These are phyloP conservation scores for Stigmatopora nigra DNA, from an alignment of 2,113 vertebrate species.

Conservation along the genomic window DNA sequence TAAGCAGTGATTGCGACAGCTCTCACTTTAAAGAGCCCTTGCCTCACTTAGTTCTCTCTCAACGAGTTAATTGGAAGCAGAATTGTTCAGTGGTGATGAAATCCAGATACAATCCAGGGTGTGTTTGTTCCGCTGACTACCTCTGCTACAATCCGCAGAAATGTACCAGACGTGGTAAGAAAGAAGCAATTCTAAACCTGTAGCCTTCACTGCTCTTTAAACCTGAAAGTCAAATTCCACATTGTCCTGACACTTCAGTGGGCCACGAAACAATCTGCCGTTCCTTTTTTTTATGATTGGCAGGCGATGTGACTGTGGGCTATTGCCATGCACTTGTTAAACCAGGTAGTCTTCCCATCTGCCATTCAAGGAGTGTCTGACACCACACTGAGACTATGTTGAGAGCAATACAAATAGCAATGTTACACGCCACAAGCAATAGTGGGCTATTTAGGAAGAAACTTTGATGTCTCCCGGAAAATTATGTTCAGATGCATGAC, in stretches of 20 bases:
- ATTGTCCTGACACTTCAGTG: slow-evolving; percentile 41
- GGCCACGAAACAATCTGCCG: slow-evolving; percentile 29
- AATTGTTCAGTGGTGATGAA: slow-evolving; percentile 61
- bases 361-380: slow-evolving; percentile 50
- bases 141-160: slow-evolving; percentile 41
- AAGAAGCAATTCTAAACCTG: slow-evolving; percentile 34
- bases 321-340: slow-evolving; percentile 63
- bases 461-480: slow-evolving; percentile 22
- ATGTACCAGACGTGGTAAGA: slow-evolving; percentile 43
- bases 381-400: slow-evolving; percentile 44
- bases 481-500: slow-evolving; percentile 29
- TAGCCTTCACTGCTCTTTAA: slow-evolving; percentile 42
- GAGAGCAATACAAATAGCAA: slow-evolving; percentile 51
- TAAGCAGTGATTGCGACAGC: slow-evolving; percentile 54
- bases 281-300: slow-evolving; percentile 51
- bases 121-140: slow-evolving; percentile 32
- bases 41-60: slow-evolving; percentile 59
- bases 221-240: slow-evolving; percentile 65
- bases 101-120: slow-evolving; percentile 59
- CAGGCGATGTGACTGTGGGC: slow-evolving; percentile 48
- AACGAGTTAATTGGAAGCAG: slow-evolving; percentile 60
- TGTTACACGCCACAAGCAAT: slow-evolving; percentile 51
- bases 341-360: slow-evolving; percentile 52
- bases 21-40: slow-evolving; percentile 60
- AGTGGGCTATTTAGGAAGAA: slow-evolving; percentile 46